phyloP scores from a whole-genome alignment of 2,113 vertebrate genomes.

The Solea solea region DNA sequence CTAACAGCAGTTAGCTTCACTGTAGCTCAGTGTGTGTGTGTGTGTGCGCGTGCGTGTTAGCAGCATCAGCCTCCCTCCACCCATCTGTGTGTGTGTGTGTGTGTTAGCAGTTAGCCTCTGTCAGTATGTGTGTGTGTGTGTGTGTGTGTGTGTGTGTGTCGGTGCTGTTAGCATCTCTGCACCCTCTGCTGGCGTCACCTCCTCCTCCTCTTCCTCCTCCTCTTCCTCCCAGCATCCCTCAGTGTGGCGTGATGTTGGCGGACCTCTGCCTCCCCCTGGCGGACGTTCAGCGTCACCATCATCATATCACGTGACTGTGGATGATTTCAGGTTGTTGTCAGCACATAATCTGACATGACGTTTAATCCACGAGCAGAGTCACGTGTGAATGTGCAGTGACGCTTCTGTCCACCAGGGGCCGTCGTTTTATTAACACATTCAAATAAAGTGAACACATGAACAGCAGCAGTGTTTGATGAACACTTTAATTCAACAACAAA shows the following conservation, averaged over 20 bases:
- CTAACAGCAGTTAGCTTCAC: conserved; percentile 52
- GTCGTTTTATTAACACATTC: too few species aligned
- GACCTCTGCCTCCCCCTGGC: conserved; percentile 55
- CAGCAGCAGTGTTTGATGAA: too few species aligned
- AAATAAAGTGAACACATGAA: too few species aligned
- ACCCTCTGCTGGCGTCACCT: conserved; percentile 57
- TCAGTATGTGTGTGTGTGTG: conserved; percentile 7
- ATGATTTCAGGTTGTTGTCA: not conserved
- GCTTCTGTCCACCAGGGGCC: not conserved
- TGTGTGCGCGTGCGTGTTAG: not conserved
- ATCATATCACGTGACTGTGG: not conserved
- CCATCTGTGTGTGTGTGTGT: conserved; percentile 7
- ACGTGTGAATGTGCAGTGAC: not conserved
- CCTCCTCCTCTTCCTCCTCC: conserved; percentile 41
- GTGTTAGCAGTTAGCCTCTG: conserved; percentile 15
- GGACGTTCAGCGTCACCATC: not conserved
- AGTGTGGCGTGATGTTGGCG: conserved; percentile 5
- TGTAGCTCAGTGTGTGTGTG: conserved; percentile 39
- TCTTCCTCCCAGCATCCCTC: conserved; percentile 61
- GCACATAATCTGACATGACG: too few species aligned
- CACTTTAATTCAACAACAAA: too few species aligned
- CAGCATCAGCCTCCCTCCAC: conserved; percentile 1
- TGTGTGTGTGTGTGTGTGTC: conserved; percentile 22
- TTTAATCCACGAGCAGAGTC: too few species aligned
- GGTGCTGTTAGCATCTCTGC: conserved; percentile 66